Base-by-base conservation (phyloP, 2,113 vertebrate genomes). In the Sebastes fasciatus region DNA sequence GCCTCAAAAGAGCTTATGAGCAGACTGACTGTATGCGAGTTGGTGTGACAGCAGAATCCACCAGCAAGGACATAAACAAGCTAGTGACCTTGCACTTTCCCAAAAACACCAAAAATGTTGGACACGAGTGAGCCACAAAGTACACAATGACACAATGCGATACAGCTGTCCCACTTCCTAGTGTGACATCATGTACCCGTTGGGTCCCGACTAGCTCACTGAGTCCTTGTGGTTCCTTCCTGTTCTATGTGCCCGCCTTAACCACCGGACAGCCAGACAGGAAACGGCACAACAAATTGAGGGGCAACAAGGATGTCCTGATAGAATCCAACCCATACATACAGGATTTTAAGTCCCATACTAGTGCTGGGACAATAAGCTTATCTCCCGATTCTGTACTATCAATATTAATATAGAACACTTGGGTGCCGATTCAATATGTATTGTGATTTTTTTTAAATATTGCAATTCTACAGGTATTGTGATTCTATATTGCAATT, bases 161-260 rank as follows among this genome's bases (percentile, higher is more conserved):
- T 84, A 67, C 87, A 84, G 90, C 87, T 91, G 87, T 84, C 91
- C 83, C 86, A 54, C 87, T 94, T 95, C 92, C 94, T 88, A 0
- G 17, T 83, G 89, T 95, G 94, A 96, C 94, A 95, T 96, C 93
- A 94, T 91, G 88, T 61, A 67, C 85, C 92, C 83, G 4, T 16
- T 73, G 81, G 88, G 79, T 85, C 77, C 21, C 0, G n/a, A 85
- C 82, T 49, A 77, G 63, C 91, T 88, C 83, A 77, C 62, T 0
- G 52, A 85, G 88, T 61, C 84, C 82, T 81, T 76, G 80, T 45
- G 79, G 79, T 90, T 86, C 82, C 91, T 95, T 95, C 95, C 94
- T 93, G 92, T 73, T 82, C 89, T 43, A 74, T 57, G 77, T 80
- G 86, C 86, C 92, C 75, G 40, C 42, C 16, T 45, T 61, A 86